Percentiles rank a stretch among this genome's conserved stretches.
Evolutionary conservation across 2,113 vertebrate genomes (phyloP).

Genomic region (Paradoxurus hermaphroditus): DNA sequence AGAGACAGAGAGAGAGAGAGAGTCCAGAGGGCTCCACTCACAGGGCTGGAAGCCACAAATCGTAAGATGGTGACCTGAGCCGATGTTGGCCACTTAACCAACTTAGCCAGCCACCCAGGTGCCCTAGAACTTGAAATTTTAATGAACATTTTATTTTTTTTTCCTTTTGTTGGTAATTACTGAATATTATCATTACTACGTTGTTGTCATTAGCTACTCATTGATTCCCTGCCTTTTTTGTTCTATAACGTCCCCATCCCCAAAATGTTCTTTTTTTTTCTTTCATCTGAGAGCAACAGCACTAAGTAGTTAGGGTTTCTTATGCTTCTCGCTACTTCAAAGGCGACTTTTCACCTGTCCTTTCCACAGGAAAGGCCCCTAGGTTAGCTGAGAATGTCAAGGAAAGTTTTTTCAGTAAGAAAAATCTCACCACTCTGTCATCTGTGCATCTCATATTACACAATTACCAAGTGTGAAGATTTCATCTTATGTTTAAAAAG

Average conservation of each 20-base stretch:
- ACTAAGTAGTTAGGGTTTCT: background rate
- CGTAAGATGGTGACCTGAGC: no score
- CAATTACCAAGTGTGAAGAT: background rate
- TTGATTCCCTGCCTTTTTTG: background rate
- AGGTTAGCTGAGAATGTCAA: background rate
- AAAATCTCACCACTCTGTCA: background rate
- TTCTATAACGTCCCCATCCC: background rate
- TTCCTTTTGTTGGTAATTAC: background rate
- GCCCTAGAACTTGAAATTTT: background rate
- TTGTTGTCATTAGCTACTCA: background rate
- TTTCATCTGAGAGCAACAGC: background rate
- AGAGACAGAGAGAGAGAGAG: no score
- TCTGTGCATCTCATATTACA: background rate
- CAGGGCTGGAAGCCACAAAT: no score
- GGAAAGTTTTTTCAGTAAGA: background rate
- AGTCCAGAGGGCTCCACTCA: no score
- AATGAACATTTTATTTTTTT: background rate
- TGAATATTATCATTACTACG: background rate
- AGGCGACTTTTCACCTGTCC: background rate
- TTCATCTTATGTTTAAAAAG: background rate
- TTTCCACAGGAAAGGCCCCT: background rate
- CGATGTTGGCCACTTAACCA: no score
- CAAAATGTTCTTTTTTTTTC: background rate
- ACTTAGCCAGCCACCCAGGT: no score
- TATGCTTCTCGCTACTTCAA: background rate